phyloP scores from a whole-genome alignment of 1,140 invertebrate species.

The Nomia melanderi region DNA sequence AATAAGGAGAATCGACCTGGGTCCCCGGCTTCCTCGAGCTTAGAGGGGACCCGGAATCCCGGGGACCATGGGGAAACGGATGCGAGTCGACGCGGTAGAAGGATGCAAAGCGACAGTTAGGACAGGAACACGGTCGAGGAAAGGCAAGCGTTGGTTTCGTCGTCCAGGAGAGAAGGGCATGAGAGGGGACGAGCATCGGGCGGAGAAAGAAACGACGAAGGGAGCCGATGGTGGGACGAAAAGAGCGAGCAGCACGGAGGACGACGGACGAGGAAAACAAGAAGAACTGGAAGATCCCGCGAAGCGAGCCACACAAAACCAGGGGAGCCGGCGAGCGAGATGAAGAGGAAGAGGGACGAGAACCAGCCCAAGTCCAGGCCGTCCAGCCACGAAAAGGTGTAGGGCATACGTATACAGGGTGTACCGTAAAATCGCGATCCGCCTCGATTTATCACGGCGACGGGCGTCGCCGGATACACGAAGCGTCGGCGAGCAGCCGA shows the following conservation, averaged over 20 bases:
- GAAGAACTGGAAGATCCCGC: conserved; percentile 49
- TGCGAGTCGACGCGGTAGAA: conserved; percentile 34
- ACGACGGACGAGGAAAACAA: conserved; percentile 46
- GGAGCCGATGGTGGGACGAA: conserved; percentile 13
- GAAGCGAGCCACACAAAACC: conserved; percentile 61
- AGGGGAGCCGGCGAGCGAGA: conserved; percentile 49
- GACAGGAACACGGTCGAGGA: conserved; percentile 44
- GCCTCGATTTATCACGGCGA: background rate
- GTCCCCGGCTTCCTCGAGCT: conserved; percentile 1
- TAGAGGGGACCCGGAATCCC: conserved; percentile 4
- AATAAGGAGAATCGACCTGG: conserved; percentile 12
- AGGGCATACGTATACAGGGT: conserved; percentile 50
- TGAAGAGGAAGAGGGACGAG: conserved; percentile 51
- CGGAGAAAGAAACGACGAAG: background rate
- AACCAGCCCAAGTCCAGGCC: conserved; percentile 59
- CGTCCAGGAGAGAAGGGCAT: background rate
- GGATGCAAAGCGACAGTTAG: conserved; percentile 45
- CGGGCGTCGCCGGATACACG: no score
- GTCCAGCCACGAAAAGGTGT: conserved; percentile 58
- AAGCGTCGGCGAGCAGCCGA: background rate
- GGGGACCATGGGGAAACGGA: conserved; percentile 30
- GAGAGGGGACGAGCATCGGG: background rate
- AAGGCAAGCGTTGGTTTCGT: conserved; percentile 19
- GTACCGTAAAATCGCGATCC: conserved; percentile 44
- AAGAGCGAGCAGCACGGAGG: conserved; percentile 15